phyloP scores from a whole-genome alignment of 2,888 invertebrate genomes.

The Phytoseiulus persimilis region DNA sequence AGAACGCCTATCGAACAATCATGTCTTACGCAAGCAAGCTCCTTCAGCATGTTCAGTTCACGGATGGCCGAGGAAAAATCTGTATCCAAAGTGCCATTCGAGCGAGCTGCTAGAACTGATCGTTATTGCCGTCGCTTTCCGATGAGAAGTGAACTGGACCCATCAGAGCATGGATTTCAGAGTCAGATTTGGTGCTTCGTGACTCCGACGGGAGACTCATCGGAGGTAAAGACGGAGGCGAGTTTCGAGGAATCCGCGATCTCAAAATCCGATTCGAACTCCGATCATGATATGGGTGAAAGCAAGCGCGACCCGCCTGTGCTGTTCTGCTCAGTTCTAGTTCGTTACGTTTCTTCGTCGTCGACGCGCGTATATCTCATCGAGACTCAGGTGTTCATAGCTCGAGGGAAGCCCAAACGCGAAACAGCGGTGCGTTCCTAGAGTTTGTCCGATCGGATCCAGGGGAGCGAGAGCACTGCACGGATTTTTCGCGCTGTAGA shows the following conservation, averaged over 20 bases:
- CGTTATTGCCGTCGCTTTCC: not conserved
- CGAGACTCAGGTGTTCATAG: too few relatives aligned
- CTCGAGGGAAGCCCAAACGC: too few relatives aligned
- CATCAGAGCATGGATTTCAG: not conserved
- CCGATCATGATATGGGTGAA: too few relatives aligned
- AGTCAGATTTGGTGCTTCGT: not conserved
- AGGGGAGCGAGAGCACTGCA: too few relatives aligned
- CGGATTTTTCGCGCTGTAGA: too few relatives aligned
- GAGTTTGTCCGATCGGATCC: too few relatives aligned
- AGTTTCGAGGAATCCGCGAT: not conserved
- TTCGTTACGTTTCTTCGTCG: too few relatives aligned
- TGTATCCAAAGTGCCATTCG: not conserved
- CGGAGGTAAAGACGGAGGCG: not conserved
- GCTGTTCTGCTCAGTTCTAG: too few relatives aligned
- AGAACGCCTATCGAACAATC: not conserved
- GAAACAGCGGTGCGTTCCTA: too few relatives aligned
- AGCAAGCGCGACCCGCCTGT: too few relatives aligned
- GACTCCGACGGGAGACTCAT: not conserved
- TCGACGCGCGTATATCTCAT: too few relatives aligned
- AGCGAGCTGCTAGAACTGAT: not conserved
- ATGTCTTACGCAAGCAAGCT: not conserved
- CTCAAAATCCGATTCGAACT: too few relatives aligned
- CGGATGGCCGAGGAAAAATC: not conserved
- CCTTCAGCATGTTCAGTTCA: not conserved
- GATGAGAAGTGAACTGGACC: not conserved